Percentiles rank a stretch among this genome's conserved stretches.
Conservation (phyloP, 2,797 vertebrate genomes). For the Florisuga fusca region DNA sequence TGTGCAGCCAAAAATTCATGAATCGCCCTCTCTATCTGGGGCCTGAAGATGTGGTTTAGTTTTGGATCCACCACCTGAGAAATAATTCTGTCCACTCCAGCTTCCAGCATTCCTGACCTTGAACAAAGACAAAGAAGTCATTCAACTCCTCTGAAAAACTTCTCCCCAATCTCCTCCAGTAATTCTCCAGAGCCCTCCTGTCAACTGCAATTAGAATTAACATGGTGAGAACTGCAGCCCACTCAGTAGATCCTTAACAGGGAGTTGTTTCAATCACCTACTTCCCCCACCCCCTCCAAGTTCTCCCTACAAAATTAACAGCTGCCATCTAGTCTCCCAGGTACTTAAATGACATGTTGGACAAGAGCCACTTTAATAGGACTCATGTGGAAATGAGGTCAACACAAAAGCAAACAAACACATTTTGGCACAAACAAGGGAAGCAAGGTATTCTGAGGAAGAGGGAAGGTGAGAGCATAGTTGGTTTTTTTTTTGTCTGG, state of each 20-base stretch:
- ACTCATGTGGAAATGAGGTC: slow-evolving; percentile 50
- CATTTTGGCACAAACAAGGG: slow-evolving; percentile 24
- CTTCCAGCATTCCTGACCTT: slow-evolving; percentile 95
- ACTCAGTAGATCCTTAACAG: slow-evolving; percentile 57
- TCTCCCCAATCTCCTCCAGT: slow-evolving; percentile 38
- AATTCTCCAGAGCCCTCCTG: slow-evolving; percentile 55
- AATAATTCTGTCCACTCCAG: slow-evolving; percentile 93
- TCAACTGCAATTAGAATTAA: slow-evolving; percentile 64
- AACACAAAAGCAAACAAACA: slow-evolving; percentile 58
- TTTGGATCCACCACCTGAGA: slow-evolving; percentile 94
- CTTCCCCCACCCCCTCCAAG: slow-evolving; percentile 11
- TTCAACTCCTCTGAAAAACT: slow-evolving; percentile 48
- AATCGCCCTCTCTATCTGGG: slow-evolving; percentile 93
- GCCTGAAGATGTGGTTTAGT: slow-evolving; percentile 91
- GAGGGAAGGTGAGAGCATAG: slow-evolving; percentile 42
- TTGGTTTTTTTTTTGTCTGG: slow-evolving; percentile 10
- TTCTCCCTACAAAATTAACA: slow-evolving; percentile 48
- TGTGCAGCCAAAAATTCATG: slow-evolving; percentile 89
- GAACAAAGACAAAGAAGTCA: slow-evolving; percentile 84
- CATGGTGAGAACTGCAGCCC: slow-evolving; percentile 40
- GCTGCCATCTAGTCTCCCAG: slow-evolving; percentile 50
- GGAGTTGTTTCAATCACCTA: slow-evolving; percentile 35
- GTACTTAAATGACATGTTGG: slow-evolving; percentile 49
- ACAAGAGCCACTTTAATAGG: slow-evolving; percentile 37
- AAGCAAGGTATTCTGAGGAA: slow-evolving; percentile 20